Percentiles rank a stretch among this genome's conserved stretches.
Evolutionary conservation across 1,140 invertebrate species (phyloP).

Genomic region (Eubasilissa regina): DNA sequence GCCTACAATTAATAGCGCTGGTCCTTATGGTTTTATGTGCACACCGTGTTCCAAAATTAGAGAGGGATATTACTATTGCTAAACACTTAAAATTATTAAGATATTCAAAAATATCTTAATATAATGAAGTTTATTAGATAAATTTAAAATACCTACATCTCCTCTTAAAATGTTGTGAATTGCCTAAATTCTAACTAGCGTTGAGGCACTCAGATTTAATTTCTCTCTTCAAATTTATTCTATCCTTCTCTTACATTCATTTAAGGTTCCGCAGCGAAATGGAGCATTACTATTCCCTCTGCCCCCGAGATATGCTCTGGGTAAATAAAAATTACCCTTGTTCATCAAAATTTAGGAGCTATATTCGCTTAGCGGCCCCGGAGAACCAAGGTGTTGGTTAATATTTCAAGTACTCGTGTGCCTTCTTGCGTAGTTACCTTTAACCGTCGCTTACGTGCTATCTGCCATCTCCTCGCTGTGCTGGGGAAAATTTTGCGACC

Average conservation of each 20-base stretch:
- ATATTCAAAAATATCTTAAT: no score
- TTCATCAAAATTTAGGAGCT: constrained; percentile 17
- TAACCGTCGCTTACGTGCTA: constrained; percentile 52
- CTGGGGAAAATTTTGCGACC: constrained; percentile 36
- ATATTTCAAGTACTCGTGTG: constrained; percentile 58
- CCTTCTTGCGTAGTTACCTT: constrained; percentile 59
- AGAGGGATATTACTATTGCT: no score
- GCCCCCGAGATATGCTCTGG: constrained; percentile 22
- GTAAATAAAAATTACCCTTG: constrained; percentile 44
- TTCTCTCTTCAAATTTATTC: constrained; percentile 32
- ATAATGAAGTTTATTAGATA: background rate
- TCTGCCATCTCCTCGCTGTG: constrained; percentile 51
- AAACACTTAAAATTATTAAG: no score
- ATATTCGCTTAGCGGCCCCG: constrained; percentile 31
- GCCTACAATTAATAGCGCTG: no score
- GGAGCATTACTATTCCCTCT: constrained; percentile 56
- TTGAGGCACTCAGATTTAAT: constrained; percentile 50
- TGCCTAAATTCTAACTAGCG: no score
- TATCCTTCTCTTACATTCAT: background rate
- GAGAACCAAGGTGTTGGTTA: constrained; percentile 55
- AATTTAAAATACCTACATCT: constrained; percentile 21
- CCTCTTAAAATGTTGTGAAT: background rate
- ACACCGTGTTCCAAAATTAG: no score
- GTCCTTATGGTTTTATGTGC: no score
- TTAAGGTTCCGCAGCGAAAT: constrained; percentile 58